Percentiles rank a stretch among this genome's conserved stretches.
phyloP scores from a whole-genome alignment of 53 echinoderm and acorn worm genomes.

The Echinarachnius parma region DNA sequence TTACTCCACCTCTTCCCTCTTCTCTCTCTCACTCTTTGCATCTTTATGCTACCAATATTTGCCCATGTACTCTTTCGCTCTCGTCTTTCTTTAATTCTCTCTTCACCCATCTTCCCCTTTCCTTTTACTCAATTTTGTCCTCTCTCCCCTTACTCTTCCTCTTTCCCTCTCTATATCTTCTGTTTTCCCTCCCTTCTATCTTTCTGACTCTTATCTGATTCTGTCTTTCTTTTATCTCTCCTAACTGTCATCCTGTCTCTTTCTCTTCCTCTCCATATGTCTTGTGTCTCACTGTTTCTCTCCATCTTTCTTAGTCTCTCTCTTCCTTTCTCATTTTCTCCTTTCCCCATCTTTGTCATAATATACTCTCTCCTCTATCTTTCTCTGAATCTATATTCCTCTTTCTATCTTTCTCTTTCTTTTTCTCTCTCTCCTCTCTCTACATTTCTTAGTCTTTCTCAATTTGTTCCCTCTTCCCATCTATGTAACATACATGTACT shows the following conservation, averaged over 20 bases:
- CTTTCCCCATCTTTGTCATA: not conserved
- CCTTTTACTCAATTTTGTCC: no score
- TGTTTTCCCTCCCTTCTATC: no score
- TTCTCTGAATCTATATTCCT: not conserved
- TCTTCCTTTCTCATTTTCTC: not conserved
- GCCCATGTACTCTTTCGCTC: not conserved
- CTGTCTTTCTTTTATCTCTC: not conserved
- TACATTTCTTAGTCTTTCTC: not conserved
- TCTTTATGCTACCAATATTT: not conserved
- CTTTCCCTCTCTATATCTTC: not conserved
- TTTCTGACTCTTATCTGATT: no score
- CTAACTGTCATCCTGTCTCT: not conserved
- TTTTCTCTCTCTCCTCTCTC: not conserved
- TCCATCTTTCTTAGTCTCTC: not conserved
- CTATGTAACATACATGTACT: not conserved
- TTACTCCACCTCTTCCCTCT: not conserved
- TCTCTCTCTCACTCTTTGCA: not conserved
- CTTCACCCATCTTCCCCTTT: not conserved
- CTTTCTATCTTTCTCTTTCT: not conserved
- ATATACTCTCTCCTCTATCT: not conserved
- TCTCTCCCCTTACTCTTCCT: not conserved
- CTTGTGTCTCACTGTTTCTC: not conserved
- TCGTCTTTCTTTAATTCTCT: not conserved
- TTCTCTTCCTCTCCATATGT: not conserved
- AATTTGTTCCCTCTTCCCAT: not conserved